Evolutionary conservation across 2,113 vertebrate species (phyloP), one percentile per base, ranked within the genome.

Genomic region (Phocoena phocoena): DNA sequence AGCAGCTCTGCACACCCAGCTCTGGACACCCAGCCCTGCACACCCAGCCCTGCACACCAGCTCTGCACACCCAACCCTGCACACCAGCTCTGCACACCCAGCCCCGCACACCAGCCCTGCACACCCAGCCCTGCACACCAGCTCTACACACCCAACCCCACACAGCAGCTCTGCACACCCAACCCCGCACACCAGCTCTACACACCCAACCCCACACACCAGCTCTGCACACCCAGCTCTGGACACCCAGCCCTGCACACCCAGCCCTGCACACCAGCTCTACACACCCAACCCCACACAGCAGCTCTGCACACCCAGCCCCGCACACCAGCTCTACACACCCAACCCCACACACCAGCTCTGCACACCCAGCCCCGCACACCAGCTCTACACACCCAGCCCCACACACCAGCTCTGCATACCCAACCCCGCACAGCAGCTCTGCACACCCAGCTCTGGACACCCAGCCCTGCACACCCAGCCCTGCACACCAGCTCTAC

Each of bases 131-230:
- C 31, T 1, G 53, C 20, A 68, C 31, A 36, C 20, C 36, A 36
- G 36, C 36, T 36, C n/a, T n/a, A n/a, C n/a, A n/a, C n/a, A n/a
- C n/a, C n/a, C n/a, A n/a, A n/a, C n/a, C n/a, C n/a, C n/a, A n/a
- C n/a, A n/a, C n/a, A n/a, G n/a, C n/a, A n/a, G n/a, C n/a, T n/a
- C 8, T 53, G 28, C 1, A 36, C 3, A 1, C 41, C 7, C 33
- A 85, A 9, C 47, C 20, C 53, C 36, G 3, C 13, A 50, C 47
- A 14, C 47, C 5, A 5, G 21, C 79, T 1, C 8, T n/a, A 8
- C 2, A 36, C 3, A 1, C 41, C 5, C 23, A 21, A 17, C 63
- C 17, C 63, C 23, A 14, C 81, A 47, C 81, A 21, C 26, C 81
- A 63, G 81, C 17, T 12, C 63, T 47, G n/a, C 36, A 63, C 13